Conservation (phyloP, 2,113 vertebrate species). For the Myiozetetes cayanensis region DNA sequence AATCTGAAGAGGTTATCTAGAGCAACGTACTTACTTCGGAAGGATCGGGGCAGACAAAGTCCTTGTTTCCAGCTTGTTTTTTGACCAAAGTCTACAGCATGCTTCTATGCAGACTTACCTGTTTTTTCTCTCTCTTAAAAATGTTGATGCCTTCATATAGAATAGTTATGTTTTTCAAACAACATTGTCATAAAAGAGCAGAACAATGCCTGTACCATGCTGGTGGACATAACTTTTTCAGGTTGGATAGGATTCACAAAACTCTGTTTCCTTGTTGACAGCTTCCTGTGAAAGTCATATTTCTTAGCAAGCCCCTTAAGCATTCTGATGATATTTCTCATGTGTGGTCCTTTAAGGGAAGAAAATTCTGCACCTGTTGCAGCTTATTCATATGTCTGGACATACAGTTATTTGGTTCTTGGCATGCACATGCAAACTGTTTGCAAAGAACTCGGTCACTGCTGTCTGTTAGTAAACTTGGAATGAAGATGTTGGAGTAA, state of each 20-base stretch:
- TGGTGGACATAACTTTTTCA: neutral
- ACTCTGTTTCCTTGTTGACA: neutral
- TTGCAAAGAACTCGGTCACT: neutral
- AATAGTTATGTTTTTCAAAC: neutral
- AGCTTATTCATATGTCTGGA: neutral
- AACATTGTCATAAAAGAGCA: neutral
- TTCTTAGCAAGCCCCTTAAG: neutral
- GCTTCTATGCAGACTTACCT: neutral
- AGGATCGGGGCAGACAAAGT: neutral
- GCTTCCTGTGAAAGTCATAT: neutral
- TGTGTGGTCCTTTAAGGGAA: neutral
- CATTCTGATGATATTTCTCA: neutral
- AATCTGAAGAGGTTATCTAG: neutral
- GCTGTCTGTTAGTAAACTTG: neutral
- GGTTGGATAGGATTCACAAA: neutral
- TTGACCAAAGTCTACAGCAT: neutral
- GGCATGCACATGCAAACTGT: neutral
- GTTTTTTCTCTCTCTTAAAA: neutral
- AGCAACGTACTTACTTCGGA: neutral
- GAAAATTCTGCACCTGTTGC: neutral
- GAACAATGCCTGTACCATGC: neutral
- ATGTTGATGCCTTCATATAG: neutral
- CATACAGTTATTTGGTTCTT: neutral
- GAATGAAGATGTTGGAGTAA: neutral
- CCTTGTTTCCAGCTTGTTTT: neutral